phyloP scores from a whole-genome alignment of 2,797 vertebrate species.

The Borostomias antarcticus region DNA sequence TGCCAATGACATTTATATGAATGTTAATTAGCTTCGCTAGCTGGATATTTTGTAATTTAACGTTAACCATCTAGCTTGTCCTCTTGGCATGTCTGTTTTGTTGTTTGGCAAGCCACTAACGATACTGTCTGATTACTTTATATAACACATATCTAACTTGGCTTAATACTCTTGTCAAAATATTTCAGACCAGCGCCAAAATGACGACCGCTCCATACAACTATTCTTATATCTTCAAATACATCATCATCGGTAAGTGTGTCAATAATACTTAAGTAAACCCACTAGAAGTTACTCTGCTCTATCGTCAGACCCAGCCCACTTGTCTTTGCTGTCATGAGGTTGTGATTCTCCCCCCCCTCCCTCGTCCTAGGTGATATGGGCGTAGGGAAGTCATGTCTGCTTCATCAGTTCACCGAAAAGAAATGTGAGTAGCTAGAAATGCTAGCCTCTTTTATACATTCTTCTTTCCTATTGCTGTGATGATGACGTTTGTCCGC shows the following conservation, averaged over 20 bases:
- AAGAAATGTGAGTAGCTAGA: conserved; percentile 91
- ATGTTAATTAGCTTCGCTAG: too few species aligned
- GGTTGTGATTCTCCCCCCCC: background rate
- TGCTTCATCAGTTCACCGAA: conserved; percentile 97
- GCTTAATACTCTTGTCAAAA: too few species aligned
- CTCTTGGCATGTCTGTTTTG: too few species aligned
- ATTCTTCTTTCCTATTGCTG: too few species aligned
- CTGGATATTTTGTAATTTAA: too few species aligned
- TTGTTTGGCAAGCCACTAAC: background rate
- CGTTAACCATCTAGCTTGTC: too few species aligned
- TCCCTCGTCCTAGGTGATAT: conserved; percentile 85
- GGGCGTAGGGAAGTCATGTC: conserved; percentile 97
- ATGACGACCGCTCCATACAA: conserved; percentile 99
- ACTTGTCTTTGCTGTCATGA: background rate
- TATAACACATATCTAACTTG: too few species aligned
- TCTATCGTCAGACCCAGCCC: background rate
- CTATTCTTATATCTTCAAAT: conserved; percentile 99
- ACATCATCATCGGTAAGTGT: conserved; percentile 98
- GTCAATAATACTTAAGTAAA: background rate
- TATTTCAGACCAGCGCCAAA: conserved; percentile 73
- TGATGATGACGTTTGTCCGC: background rate
- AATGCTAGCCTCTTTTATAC: background rate
- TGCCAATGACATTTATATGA: too few species aligned
- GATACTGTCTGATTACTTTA: background rate
- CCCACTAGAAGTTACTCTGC: background rate